A percentile compares a stretch with the other conserved stretches of the same genome.
These are phyloP conservation scores for Papilio polytes DNA, from an alignment of 1,140 invertebrate species.

Conservation along the genomic window DNA sequence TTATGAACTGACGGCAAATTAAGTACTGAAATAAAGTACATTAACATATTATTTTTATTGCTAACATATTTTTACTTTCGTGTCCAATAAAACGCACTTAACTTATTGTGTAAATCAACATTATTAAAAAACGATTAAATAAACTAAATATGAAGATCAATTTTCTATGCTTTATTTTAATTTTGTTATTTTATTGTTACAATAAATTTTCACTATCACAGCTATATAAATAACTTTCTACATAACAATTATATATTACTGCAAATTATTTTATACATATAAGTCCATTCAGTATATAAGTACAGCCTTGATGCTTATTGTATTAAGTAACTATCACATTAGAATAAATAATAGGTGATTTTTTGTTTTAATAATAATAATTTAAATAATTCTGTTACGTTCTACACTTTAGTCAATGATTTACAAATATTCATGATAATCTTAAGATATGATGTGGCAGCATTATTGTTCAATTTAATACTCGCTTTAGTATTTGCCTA, in stretches of 20 bases:
- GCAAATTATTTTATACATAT: not conserved
- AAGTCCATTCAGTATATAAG: not conserved
- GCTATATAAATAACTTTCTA: not conserved
- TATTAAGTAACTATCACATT: conserved; percentile 12
- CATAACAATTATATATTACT: not conserved
- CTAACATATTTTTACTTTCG: too few relatives aligned
- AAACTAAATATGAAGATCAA: not conserved
- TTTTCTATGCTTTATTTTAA: not conserved
- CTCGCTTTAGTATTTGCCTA: too few relatives aligned
- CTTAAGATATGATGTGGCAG: too few relatives aligned
- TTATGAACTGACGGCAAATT: too few relatives aligned
- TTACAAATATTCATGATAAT: not conserved
- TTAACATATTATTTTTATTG: too few relatives aligned
- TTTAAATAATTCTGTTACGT: too few relatives aligned
- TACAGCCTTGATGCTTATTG: not conserved
- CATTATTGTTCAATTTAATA: too few relatives aligned
- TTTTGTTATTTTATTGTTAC: not conserved
- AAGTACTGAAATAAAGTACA: too few relatives aligned
- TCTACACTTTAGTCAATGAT: not conserved
- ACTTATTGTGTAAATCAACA: too few relatives aligned
- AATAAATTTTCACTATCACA: not conserved
- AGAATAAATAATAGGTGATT: conserved; percentile 1
- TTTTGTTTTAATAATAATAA: not conserved
- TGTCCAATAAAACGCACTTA: too few relatives aligned
- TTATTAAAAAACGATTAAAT: not conserved